Conservation (phyloP, 2,113 vertebrate genomes). For the Alethe castanea region DNA sequence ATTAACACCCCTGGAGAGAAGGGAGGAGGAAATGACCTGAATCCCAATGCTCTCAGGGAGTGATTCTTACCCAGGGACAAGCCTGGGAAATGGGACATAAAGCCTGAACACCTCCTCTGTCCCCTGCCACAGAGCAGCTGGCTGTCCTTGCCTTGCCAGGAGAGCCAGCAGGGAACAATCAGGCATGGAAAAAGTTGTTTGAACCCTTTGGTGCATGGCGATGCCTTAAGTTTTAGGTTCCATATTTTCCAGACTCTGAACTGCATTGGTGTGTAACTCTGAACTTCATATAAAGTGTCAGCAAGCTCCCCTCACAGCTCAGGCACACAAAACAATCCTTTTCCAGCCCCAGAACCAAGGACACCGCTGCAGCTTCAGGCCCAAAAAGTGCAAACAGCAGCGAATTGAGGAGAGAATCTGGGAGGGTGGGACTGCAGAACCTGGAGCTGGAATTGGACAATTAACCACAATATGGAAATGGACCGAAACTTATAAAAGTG, state of each 20-base stretch:
- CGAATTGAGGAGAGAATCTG: background rate
- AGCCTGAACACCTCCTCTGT: background rate
- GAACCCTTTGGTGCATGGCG: background rate
- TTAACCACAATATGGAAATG: background rate
- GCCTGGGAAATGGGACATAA: background rate
- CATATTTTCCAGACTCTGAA: no score
- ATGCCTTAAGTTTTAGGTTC: no score
- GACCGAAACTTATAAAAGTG: background rate
- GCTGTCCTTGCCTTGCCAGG: background rate
- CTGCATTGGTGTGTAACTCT: no score
- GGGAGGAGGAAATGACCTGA: background rate
- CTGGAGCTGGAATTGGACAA: background rate
- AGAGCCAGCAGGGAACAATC: background rate
- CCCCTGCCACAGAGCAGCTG: background rate
- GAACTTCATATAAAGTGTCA: no score
- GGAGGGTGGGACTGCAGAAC: background rate
- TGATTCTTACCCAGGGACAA: background rate
- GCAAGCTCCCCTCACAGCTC: background rate
- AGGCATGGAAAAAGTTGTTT: background rate
- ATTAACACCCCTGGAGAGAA: background rate
- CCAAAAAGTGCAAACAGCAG: background rate
- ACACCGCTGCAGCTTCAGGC: background rate
- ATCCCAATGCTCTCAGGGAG: rapidly evolving
- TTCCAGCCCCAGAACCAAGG: background rate
- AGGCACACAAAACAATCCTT: background rate